Evolutionary conservation across 1,140 invertebrate species (phyloP).

Genomic region (Zaprionus inermis): DNA sequence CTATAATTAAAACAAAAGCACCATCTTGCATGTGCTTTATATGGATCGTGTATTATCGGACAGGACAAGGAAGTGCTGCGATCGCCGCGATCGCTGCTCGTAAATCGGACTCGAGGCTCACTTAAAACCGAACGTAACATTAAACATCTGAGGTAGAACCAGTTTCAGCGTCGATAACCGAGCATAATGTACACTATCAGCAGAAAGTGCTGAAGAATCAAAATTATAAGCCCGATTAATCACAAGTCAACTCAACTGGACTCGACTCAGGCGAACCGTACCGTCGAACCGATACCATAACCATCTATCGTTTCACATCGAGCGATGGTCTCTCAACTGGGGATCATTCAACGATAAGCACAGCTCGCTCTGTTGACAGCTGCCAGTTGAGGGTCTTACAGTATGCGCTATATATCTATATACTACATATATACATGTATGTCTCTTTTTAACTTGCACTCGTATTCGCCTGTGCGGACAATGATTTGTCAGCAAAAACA

Average conservation of each 20-base stretch:
- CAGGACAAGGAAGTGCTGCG: conserved; percentile 42
- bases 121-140: conserved; percentile 4
- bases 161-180: conserved; percentile 30
- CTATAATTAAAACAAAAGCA: conserved; percentile 57
- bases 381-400: conserved; percentile 26
- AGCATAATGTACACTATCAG: conserved; percentile 57
- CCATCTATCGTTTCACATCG: conserved; percentile 21
- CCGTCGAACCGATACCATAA: background rate
- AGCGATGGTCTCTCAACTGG: conserved; percentile 12
- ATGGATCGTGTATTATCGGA: conserved; percentile 12
- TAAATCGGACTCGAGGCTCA: conserved; percentile 40
- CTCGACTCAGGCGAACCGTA: background rate
- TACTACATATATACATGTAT: conserved; percentile 3
- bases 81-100: conserved; percentile 5
- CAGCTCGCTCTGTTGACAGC: conserved; percentile 50
- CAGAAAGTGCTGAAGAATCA: conserved; percentile 36
- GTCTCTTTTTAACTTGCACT: conserved; percentile 1
- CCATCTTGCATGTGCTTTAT: conserved; percentile 24
- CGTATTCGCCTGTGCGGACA: background rate
- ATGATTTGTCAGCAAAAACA: conserved; percentile 20
- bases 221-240: conserved; percentile 65
- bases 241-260: conserved; percentile 14
- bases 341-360: conserved; percentile 57
- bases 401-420: background rate
- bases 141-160: conserved; percentile 16